A percentile compares a stretch with the other conserved stretches of the same genome.
phyloP scores from a whole-genome alignment of 2,113 vertebrate genomes.

The Tylochromis polylepis region DNA sequence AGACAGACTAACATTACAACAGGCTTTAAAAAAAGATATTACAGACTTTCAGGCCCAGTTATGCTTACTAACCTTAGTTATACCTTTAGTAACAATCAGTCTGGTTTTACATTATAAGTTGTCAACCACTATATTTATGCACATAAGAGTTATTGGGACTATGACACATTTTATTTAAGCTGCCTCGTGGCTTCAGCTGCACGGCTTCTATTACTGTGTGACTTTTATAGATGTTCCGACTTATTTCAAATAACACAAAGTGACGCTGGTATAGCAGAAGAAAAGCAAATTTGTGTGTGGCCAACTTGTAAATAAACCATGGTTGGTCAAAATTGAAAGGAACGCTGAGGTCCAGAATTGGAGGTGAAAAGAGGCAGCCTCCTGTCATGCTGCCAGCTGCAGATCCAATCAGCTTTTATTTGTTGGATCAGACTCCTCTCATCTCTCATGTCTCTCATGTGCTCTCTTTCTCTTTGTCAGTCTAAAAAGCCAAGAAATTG shows the following conservation, averaged over 20 bases:
- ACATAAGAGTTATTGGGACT: not conserved
- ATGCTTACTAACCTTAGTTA: not conserved
- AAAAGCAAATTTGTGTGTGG: not conserved
- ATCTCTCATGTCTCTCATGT: not conserved
- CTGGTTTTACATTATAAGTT: not conserved
- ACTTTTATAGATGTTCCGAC: not conserved
- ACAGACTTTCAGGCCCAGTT: not conserved
- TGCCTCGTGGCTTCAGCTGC: not conserved
- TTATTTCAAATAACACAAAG: not conserved
- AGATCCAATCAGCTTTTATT: constrained; percentile 32
- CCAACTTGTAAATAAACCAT: not conserved
- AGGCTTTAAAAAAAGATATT: not conserved
- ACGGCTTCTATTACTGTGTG: not conserved
- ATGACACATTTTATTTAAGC: not conserved
- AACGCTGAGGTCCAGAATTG: not conserved
- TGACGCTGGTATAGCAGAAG: not conserved
- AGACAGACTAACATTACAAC: not conserved
- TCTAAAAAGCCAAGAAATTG: not conserved
- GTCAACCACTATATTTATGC: not conserved
- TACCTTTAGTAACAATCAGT: not conserved
- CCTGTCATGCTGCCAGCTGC: not conserved
- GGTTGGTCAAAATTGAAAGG: not conserved
- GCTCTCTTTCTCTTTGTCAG: not conserved
- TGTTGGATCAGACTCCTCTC: constrained; percentile 2
- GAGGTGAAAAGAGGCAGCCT: not conserved